Conservation (phyloP, 2,888 invertebrate species). For the Dryococelus australis region DNA sequence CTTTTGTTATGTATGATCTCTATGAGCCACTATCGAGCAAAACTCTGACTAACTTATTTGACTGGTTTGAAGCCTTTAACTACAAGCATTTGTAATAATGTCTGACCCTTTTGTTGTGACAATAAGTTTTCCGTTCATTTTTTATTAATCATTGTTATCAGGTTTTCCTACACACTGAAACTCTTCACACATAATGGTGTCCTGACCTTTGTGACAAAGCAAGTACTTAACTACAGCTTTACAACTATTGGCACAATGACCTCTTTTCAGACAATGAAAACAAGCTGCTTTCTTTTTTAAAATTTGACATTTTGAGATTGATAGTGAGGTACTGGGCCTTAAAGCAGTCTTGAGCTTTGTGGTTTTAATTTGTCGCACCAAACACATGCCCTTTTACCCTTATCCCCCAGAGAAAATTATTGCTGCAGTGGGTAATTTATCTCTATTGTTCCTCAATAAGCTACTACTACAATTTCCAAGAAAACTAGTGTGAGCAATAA, state of each 20-base stretch:
- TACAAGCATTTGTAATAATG: background rate
- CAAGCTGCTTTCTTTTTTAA: background rate
- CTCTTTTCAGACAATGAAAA: background rate
- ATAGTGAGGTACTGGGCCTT: background rate
- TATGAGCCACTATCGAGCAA: background rate
- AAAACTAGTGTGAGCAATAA: background rate
- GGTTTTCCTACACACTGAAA: background rate
- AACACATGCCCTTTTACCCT: background rate
- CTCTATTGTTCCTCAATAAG: background rate
- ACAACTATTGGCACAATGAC: background rate
- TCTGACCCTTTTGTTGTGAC: background rate
- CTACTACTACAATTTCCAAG: background rate
- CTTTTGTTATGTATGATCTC: background rate
- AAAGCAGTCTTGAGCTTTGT: background rate
- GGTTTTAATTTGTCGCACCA: background rate
- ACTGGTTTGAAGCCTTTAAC: background rate
- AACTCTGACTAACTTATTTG: background rate
- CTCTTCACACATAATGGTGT: background rate
- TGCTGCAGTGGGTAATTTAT: background rate
- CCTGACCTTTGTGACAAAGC: background rate
- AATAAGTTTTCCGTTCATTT: background rate
- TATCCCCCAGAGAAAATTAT: conserved; percentile 1
- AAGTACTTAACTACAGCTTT: background rate
- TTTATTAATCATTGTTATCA: background rate
- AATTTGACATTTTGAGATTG: background rate